Base-by-base conservation (phyloP, 35 echinoderm and acorn worm species). In the Heliocidaris tuberculata region DNA sequence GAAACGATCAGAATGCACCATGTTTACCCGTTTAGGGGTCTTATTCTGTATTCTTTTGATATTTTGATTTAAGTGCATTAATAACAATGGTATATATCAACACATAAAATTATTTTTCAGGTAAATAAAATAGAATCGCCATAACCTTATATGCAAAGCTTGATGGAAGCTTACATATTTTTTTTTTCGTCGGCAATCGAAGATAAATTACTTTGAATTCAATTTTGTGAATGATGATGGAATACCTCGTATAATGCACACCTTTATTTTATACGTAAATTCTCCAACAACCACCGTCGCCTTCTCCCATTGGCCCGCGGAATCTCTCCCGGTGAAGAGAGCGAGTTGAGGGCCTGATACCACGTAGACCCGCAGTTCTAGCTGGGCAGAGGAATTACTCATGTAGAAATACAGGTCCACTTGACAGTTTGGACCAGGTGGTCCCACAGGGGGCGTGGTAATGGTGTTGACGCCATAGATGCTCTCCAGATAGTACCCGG, bases 401-500 rank as follows among this genome's bases (percentile, higher is more conserved):
- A 78, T 78, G 17, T 78, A 78, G 65, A n/a, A 78, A 78, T 7
- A 78, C 21, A 78, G 17, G 19, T 78, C 65, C 7, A 78, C 65
- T 21, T 17, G 17, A 19, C 65, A 78, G 27, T 78, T 21, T 24
- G 65, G 65, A 78, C 87, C 47, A 31, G 87, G 7, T 15, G 87
- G 87, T 31, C 87, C 87, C 31, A 89, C 19, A 9, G 10, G 31
- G 3, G 87, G 87, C 31, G 31, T 89, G 87, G 87, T 89, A n/a
- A 89, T 9, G 3, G 87, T 89, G 87, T 89, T 89, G 87, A 17
- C 31, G 7, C 87, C 87, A 89, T 42, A 89, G 31, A n/a, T 89
- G 87, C 47, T 89, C 19, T 89, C 31, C 29, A 89, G 42, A 30
- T 89, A 89, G 87, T 89, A 89, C 31, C 87, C 87, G 17, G 47